A percentile compares a stretch with the other conserved stretches of the same genome.
phyloP scores from a whole-genome alignment of 2,113 vertebrate species.

The Urocynchramus pylzowi region DNA sequence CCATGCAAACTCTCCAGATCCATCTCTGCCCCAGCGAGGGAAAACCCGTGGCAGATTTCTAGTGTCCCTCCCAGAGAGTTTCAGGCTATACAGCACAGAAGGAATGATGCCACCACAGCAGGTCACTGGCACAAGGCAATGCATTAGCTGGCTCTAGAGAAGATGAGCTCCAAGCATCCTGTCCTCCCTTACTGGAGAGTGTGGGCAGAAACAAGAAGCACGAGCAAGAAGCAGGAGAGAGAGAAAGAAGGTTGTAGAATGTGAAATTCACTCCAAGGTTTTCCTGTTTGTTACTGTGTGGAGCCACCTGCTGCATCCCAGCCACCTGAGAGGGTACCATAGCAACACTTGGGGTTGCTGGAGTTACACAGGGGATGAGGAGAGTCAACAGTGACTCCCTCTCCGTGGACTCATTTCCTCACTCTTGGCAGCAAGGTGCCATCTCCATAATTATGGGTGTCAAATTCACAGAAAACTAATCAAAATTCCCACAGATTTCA shows the following conservation, averaged over 20 bases:
- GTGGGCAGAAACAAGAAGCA: background rate
- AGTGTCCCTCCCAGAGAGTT: background rate
- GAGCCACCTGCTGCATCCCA: conserved; percentile 62
- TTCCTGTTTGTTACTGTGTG: conserved; percentile 48
- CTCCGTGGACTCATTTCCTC: background rate
- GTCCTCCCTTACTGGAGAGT: background rate
- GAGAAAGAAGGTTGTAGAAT: background rate
- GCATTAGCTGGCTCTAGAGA: background rate
- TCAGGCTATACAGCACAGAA: background rate
- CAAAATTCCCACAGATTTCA: background rate
- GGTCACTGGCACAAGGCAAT: background rate
- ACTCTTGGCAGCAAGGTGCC: background rate
- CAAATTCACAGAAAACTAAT: background rate
- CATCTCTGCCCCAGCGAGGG: conserved; percentile 55
- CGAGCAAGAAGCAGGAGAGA: background rate
- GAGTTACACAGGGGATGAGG: background rate
- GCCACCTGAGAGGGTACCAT: conserved; percentile 75
- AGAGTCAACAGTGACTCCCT: background rate
- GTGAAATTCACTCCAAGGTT: conserved; percentile 19
- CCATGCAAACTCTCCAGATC: conserved; percentile 70
- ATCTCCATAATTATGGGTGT: background rate
- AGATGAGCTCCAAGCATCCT: background rate
- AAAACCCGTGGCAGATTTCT: background rate
- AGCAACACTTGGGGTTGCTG: conserved; percentile 69
- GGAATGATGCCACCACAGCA: background rate